phyloP scores from a whole-genome alignment of 2,797 vertebrate genomes.

The Melanotaenia nigrans region DNA sequence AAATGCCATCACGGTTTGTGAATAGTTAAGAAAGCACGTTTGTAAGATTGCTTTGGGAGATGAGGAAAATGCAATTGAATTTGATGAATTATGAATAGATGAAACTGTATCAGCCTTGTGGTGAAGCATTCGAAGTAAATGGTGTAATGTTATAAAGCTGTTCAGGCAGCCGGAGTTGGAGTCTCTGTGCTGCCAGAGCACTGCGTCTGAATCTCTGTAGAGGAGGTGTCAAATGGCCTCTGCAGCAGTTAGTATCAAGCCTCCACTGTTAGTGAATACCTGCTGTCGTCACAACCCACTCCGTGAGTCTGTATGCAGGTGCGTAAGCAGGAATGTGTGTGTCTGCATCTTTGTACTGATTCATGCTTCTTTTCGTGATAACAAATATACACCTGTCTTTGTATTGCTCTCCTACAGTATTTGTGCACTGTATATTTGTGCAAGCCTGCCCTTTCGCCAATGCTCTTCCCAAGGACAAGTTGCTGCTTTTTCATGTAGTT shows the following conservation, averaged over 20 bases:
- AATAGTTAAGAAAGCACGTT: not conserved
- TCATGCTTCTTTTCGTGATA: slow-evolving; percentile 12
- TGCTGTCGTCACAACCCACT: slow-evolving; percentile 34
- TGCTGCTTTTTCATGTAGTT: slow-evolving; percentile 51
- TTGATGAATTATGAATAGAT: not conserved
- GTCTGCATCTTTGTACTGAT: slow-evolving; percentile 12
- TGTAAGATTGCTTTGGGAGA: not conserved
- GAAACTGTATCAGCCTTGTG: not conserved
- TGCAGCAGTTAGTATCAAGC: slow-evolving; percentile 62
- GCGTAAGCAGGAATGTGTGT: not conserved
- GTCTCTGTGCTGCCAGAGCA: slow-evolving; percentile 49
- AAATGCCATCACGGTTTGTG: not conserved
- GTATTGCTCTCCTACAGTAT: not conserved
- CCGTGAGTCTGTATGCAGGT: slow-evolving; percentile 22
- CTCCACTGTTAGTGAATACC: slow-evolving; percentile 58
- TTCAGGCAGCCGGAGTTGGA: slow-evolving; percentile 22
- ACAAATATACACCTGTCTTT: slow-evolving; percentile 15
- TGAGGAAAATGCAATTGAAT: not conserved
- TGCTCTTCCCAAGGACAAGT: slow-evolving; percentile 23
- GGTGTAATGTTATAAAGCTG: slow-evolving; percentile 3
- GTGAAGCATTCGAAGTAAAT: slow-evolving; percentile 12
- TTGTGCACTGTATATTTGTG: slow-evolving; percentile 4
- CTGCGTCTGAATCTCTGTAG: slow-evolving; percentile 50
- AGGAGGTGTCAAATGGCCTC: slow-evolving; percentile 71
- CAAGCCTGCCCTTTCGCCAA: slow-evolving; percentile 15